These are phyloP conservation scores for Agonum fuliginosum DNA, from an alignment of 2,888 invertebrate genomes.

Conservation along the genomic window DNA sequence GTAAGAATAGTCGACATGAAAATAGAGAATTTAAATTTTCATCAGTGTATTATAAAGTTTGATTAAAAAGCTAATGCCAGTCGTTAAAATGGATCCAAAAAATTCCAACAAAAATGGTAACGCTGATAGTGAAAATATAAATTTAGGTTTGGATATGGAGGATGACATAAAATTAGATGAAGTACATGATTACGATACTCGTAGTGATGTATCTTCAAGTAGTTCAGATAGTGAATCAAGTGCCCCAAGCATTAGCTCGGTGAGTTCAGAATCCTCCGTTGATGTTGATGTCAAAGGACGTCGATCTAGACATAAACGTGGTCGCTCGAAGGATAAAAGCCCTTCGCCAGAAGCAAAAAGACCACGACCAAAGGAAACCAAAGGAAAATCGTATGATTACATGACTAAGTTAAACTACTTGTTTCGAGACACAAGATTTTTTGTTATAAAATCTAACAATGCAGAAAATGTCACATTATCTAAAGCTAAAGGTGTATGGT, in stretches of 20 bases:
- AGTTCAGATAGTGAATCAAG: slow-evolving; percentile 82
- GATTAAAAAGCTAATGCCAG: slow-evolving; percentile 60
- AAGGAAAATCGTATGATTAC: slow-evolving; percentile 86
- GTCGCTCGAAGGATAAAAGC: slow-evolving; percentile 70
- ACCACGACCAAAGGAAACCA: slow-evolving; percentile 70
- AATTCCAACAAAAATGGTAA: slow-evolving; percentile 70
- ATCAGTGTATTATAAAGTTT: slow-evolving; percentile 46
- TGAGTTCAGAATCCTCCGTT: slow-evolving; percentile 81
- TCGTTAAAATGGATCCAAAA: slow-evolving; percentile 70
- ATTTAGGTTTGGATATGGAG: slow-evolving; percentile 78
- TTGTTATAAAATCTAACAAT: slow-evolving; percentile 98
- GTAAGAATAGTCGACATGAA: slow-evolving; percentile 58
- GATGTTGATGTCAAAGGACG: slow-evolving; percentile 73
- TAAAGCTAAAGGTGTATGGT: slow-evolving; percentile 98
- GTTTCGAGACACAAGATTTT: slow-evolving; percentile 95
- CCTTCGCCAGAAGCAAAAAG: slow-evolving; percentile 69
- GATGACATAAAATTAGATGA: slow-evolving; percentile 88
- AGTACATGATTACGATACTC: slow-evolving; percentile 85
- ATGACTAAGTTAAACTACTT: slow-evolving; percentile 93
- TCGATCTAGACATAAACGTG: slow-evolving; percentile 77
- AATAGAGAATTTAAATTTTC: slow-evolving; percentile 53
- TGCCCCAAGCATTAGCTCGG: slow-evolving; percentile 86
- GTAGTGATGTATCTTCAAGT: slow-evolving; percentile 92
- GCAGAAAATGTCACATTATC: slow-evolving; percentile 96
- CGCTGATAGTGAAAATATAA: slow-evolving; percentile 71